These are phyloP conservation scores for Sturmia bella DNA, from an alignment of 2,888 invertebrate genomes.

Conservation along the genomic window DNA sequence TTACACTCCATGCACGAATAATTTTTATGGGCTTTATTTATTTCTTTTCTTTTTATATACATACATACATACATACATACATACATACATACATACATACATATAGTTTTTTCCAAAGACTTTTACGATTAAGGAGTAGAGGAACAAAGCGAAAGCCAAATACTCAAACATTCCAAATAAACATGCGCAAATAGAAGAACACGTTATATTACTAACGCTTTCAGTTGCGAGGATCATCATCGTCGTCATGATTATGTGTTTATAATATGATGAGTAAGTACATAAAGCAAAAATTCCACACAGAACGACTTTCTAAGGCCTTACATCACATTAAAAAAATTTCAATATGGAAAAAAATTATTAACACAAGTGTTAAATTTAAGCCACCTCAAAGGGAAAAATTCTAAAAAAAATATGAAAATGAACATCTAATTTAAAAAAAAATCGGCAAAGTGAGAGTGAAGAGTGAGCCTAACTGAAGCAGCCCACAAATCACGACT, in stretches of 20 bases:
- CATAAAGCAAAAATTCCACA: conserved; percentile 2
- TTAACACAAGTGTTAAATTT: too few relatives aligned
- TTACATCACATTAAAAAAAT: background rate
- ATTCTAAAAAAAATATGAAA: too few relatives aligned
- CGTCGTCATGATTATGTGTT: conserved; percentile 7
- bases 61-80: too few relatives aligned
- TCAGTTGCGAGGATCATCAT: conserved; percentile 52
- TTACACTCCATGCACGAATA: conserved; percentile 79
- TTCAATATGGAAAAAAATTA: too few relatives aligned
- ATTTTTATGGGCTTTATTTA: conserved; percentile 67
- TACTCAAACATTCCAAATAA: conserved; percentile 29
- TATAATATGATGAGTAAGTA: conserved; percentile 2
- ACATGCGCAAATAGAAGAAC: conserved; percentile 46
- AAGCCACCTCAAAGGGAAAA: too few relatives aligned
- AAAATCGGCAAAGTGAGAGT: too few relatives aligned
- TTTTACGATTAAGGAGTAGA: conserved; percentile 17
- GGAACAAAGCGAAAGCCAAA: conserved; percentile 32
- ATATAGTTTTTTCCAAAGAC: background rate
- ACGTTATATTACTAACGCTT: conserved; percentile 60
- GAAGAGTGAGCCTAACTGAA: too few relatives aligned
- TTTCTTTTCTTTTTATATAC: conserved; percentile 44
- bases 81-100: too few relatives aligned
- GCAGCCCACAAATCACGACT: too few relatives aligned
- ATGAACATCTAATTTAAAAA: too few relatives aligned
- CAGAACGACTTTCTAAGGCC: conserved; percentile 3